A percentile compares a stretch with the other conserved stretches of the same genome.
Evolutionary conservation across 2,797 vertebrate genomes (phyloP).

Genomic region (Falco peregrinus): DNA sequence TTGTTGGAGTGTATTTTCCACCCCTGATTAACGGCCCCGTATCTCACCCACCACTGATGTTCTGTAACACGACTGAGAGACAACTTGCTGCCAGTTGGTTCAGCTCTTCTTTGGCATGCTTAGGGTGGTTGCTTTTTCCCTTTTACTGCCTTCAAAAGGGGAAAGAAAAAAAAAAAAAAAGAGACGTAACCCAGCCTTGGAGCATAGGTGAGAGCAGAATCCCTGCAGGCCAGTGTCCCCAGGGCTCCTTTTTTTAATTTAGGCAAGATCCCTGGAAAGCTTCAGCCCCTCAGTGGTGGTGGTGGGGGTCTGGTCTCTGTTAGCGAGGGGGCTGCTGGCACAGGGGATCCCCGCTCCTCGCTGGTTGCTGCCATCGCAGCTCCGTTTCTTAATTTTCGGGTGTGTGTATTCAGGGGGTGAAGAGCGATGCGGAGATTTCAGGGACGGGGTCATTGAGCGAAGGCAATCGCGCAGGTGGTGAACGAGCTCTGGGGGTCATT

Average conservation of each 20-base stretch:
- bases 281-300: not conserved
- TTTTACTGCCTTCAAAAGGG: not conserved
- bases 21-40: not conserved
- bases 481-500: constrained; percentile 10
- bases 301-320: not conserved
- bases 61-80: not conserved
- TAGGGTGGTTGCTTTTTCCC: not conserved
- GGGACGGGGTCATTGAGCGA: fast-evolving
- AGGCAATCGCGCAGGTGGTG: not conserved
- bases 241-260: not conserved
- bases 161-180: not conserved
- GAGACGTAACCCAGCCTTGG: not conserved
- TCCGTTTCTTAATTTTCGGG: not conserved
- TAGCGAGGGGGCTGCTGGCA: not conserved
- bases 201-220: not conserved
- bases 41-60: not conserved
- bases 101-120: not conserved
- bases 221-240: not conserved
- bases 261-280: not conserved
- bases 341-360: not conserved
- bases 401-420: not conserved
- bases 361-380: not conserved
- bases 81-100: not conserved
- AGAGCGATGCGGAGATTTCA: not conserved
- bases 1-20: not conserved